Conservation (phyloP, 2,797 vertebrate species). For the Lepilemur septentrionalis region DNA sequence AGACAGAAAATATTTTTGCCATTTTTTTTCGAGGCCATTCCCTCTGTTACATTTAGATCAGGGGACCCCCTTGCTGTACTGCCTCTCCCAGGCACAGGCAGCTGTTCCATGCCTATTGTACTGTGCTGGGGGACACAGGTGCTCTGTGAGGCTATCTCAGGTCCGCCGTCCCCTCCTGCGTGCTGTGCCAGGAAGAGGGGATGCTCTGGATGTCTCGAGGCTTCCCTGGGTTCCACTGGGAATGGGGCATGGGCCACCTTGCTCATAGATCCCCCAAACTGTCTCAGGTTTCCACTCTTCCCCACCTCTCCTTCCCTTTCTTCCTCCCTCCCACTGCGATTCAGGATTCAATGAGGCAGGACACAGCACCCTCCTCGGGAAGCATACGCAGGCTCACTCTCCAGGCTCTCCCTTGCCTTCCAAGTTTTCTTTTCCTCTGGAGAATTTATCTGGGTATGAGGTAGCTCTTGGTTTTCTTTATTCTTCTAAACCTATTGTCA, state of each 20-base stretch:
- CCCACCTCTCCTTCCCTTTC: neutral
- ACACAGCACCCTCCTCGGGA: neutral
- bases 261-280: neutral
- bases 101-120: neutral
- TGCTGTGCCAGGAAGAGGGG: neutral
- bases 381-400: neutral
- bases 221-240: neutral
- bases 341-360: too few relatives aligned
- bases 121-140: too few relatives aligned
- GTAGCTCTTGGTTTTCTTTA: neutral
- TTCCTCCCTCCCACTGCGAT: fast-evolving
- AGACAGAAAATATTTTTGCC: too few relatives aligned
- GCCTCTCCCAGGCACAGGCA: neutral
- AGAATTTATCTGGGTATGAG: neutral
- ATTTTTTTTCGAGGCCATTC: too few relatives aligned
- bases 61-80: neutral
- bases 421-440: neutral
- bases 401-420: neutral
- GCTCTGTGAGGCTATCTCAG: neutral
- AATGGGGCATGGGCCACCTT: neutral
- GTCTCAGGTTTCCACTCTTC: neutral
- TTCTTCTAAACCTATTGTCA: neutral
- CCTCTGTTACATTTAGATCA: neutral
- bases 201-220: too few relatives aligned
- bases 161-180: neutral